These are phyloP conservation scores for Sebastes ruberrimus DNA, from an alignment of 2,797 vertebrate genomes.

Conservation along the genomic window DNA sequence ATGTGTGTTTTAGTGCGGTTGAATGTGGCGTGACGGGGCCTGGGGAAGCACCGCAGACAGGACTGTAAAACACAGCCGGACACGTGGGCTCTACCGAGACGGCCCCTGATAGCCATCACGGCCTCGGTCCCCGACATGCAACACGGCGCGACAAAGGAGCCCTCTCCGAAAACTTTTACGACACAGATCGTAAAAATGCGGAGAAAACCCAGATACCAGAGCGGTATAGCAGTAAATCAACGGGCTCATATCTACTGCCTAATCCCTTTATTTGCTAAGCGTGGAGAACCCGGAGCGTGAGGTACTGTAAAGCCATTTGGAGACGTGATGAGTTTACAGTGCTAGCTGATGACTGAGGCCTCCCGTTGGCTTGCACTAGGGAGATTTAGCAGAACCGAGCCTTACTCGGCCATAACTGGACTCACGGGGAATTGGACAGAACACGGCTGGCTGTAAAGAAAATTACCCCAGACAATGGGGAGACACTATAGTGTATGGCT, in stretches of 20 bases:
- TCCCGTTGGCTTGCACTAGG: slow-evolving; percentile 2
- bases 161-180: slow-evolving; percentile 55
- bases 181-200: slow-evolving; percentile 50
- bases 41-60: slow-evolving; percentile 67
- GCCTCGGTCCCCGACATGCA: slow-evolving; percentile 12
- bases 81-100: slow-evolving; percentile 33
- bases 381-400: slow-evolving; percentile 37
- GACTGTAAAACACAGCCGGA: slow-evolving; percentile 51
- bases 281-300: not conserved
- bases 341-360: slow-evolving; percentile 36
- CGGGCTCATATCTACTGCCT: not conserved
- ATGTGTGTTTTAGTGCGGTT: slow-evolving; percentile 54
- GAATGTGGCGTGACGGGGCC: slow-evolving; percentile 58
- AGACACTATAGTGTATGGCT: not conserved
- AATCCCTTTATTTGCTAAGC: slow-evolving; percentile 23
- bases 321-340: slow-evolving; percentile 62
- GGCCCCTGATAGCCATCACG: slow-evolving; percentile 39
- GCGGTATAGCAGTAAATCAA: slow-evolving; percentile 44
- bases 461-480: slow-evolving; percentile 39
- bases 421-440: slow-evolving; percentile 26
- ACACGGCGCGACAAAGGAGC: slow-evolving; percentile 24
- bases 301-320: slow-evolving; percentile 41
- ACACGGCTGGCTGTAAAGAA: slow-evolving; percentile 16
- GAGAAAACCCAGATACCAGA: slow-evolving; percentile 23
- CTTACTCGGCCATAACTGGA: slow-evolving; percentile 23